phyloP scores from a whole-genome alignment of 2,113 vertebrate species.

The Caretta caretta region DNA sequence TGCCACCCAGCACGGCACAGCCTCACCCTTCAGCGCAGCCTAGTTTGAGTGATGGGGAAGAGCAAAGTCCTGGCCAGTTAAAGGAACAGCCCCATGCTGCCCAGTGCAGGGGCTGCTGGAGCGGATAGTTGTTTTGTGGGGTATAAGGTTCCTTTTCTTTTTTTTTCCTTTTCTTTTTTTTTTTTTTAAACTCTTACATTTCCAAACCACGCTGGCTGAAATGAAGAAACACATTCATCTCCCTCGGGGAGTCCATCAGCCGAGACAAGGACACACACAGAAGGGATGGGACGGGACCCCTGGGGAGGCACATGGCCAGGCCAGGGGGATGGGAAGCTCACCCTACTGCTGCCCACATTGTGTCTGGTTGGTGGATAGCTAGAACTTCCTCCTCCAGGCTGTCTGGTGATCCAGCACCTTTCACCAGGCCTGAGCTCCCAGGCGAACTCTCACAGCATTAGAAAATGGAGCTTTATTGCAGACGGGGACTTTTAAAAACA shows the following conservation, averaged over 20 bases:
- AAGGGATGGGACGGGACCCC: neutral
- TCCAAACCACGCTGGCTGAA: neutral
- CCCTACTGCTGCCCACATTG: neutral
- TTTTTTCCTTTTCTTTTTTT: neutral
- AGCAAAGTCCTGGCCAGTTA: neutral
- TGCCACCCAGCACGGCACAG: neutral
- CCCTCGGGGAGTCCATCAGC: neutral
- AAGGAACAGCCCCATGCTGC: neutral
- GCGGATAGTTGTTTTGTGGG: neutral
- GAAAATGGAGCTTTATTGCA: constrained; percentile 11
- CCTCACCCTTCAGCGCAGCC: neutral
- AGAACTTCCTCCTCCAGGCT: neutral
- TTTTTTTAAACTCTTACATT: neutral
- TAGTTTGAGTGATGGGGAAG: neutral
- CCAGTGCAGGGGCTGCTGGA: neutral
- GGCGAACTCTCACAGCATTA: neutral
- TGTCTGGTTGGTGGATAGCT: neutral
- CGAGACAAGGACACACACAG: neutral
- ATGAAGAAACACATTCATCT: neutral
- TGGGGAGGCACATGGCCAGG: accelerated
- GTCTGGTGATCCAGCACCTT: neutral
- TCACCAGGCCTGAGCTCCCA: neutral
- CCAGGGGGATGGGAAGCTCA: neutral
- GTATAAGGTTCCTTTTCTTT: neutral
- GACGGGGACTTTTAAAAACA: accelerated